Evolutionary conservation across 2,888 invertebrate genomes (phyloP).

Genomic region (Caenorhabditis doughertyi): DNA sequence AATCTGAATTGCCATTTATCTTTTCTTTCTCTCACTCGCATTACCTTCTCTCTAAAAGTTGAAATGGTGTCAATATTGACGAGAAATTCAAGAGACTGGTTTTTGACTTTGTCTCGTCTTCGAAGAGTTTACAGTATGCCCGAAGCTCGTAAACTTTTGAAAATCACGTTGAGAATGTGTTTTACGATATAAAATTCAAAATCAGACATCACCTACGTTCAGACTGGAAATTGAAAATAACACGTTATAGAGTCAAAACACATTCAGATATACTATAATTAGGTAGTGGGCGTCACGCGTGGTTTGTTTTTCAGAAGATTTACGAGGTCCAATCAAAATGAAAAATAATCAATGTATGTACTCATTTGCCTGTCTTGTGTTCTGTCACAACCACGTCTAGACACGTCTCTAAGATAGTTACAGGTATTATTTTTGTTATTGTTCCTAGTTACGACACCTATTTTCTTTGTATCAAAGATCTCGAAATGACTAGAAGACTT

Average conservation of each 20-base stretch:
- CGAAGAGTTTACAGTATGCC: constrained; percentile 15
- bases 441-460: not conserved
- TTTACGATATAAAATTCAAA: constrained; percentile 1
- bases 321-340: not conserved
- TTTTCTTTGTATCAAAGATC: not conserved
- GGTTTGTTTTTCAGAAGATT: constrained; percentile 8
- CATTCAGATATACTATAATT: constrained; percentile 18
- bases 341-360: constrained; percentile 19
- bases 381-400: constrained; percentile 22
- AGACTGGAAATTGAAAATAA: constrained; percentile 1
- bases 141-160: constrained; percentile 25
- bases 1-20: constrained; percentile 23
- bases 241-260: constrained; percentile 14
- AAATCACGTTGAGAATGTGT: constrained; percentile 29
- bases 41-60: constrained; percentile 11
- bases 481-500: not conserved
- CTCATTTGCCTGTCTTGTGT: constrained; percentile 16
- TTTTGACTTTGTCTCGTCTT: constrained; percentile 29
- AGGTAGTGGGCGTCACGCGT: constrained; percentile 31
- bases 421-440: not conserved
- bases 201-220: constrained; percentile 17
- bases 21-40: not conserved
- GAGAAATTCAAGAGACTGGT: constrained; percentile 16
- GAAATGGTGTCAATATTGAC: constrained; percentile 58
- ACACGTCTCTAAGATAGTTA: constrained; percentile 3